Evolutionary conservation across 2,888 invertebrate genomes (phyloP).

Genomic region (Hanleya hanleyi): DNA sequence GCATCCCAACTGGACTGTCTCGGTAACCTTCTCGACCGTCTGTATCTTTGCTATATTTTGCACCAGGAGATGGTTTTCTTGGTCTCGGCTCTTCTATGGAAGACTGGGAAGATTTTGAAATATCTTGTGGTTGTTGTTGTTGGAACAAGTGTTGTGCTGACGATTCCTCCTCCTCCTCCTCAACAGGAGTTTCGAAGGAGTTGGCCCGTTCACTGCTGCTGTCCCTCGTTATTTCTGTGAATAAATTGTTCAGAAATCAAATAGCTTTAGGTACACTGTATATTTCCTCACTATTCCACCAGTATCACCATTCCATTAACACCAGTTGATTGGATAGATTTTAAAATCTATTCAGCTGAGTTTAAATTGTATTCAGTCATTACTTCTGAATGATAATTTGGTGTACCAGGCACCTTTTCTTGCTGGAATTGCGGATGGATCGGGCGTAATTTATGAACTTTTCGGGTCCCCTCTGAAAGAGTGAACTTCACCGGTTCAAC

Average conservation of each 20-base stretch:
- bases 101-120: neutral
- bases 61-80: neutral
- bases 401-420: no score
- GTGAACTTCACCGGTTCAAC: neutral
- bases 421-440: no score
- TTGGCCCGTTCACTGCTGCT: conserved; percentile 55
- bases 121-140: neutral
- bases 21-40: conserved; percentile 26
- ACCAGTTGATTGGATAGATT: no score
- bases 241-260: neutral
- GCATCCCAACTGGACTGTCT: neutral
- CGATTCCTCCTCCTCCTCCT: conserved; percentile 1
- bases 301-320: no score
- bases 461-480: neutral
- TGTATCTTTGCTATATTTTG: conserved; percentile 37
- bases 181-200: conserved; percentile 41
- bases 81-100: neutral
- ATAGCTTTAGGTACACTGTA: no score
- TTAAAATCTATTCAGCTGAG: no score
- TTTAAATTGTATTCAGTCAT: no score
- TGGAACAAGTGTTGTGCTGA: neutral
- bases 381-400: no score
- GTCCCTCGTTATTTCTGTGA: conserved; percentile 65
- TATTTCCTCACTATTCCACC: no score
- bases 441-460: neutral